Evolutionary conservation across 2,797 vertebrate species (phyloP).

Genomic region (Adelosebastes latens): DNA sequence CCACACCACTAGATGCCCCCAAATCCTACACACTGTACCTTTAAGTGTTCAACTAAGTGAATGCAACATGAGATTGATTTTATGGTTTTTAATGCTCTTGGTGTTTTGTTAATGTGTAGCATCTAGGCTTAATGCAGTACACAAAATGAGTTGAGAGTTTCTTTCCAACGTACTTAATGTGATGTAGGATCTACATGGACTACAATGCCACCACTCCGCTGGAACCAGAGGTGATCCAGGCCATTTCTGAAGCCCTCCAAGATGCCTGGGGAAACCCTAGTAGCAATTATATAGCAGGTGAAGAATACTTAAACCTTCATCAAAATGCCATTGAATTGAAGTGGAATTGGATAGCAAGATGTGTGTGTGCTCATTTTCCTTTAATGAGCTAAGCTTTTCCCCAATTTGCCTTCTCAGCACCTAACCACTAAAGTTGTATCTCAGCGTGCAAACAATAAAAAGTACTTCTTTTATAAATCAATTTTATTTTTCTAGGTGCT

Average conservation of each 20-base stretch:
- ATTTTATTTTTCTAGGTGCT: constrained; percentile 75
- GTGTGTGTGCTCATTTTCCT: neutral
- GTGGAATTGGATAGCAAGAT: neutral
- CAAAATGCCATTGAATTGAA: neutral
- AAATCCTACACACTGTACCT: neutral
- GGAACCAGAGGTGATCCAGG: constrained; percentile 86
- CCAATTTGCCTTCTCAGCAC: neutral
- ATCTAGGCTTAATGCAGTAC: neutral
- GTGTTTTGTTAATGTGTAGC: neutral
- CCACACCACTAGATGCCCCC: accelerated
- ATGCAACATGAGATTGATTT: neutral
- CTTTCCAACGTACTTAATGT: neutral
- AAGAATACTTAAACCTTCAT: neutral
- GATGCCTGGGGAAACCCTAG: constrained; percentile 98
- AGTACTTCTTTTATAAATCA: neutral
- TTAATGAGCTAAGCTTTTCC: neutral
- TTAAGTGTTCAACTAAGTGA: neutral
- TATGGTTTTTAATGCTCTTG: neutral
- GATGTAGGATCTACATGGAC: constrained; percentile 90
- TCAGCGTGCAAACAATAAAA: neutral
- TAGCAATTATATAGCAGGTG: constrained; percentile 90
- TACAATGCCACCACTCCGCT: constrained; percentile 93
- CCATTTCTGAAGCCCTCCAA: constrained; percentile 83
- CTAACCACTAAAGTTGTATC: neutral
- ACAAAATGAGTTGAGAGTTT: neutral